Evolutionary conservation across 2,113 vertebrate genomes (phyloP), one percentile per base, ranked within the genome.

Genomic region (Murina feae): DNA sequence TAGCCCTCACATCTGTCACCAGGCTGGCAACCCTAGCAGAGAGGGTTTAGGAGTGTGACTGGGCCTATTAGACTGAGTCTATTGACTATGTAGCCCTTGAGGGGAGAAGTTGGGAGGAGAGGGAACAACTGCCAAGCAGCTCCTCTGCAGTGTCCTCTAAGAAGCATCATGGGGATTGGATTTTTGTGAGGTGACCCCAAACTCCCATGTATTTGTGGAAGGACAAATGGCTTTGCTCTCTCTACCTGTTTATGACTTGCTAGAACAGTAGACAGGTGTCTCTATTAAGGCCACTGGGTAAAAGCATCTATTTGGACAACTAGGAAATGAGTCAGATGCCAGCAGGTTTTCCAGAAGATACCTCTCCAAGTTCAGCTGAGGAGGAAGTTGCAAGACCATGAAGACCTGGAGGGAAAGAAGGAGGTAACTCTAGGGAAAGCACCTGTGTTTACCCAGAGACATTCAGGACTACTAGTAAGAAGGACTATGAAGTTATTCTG

Each of bases 1-100:
- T 53, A 84, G 83, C 42, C 68, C 58, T 95, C 80, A 95, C 89
- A 96, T 94, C 96, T 96, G 90, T 96, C 89, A 96, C 87, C 4
- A 6, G 83, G 92, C 79, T 96, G 86, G 79, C 93, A 97, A 69
- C 71, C 92, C 76, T 76, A 90, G 65, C 84, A 90, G 60, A 71
- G 39, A 95, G n/a, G 39, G 75, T 89, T 95, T 95, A 89, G 51
- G 80, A 95, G 66, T 0, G 0, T 94, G 87, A 93, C 95, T 95
- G 69, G 89, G 76, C 75, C 87, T 94, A 90, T 94, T 96, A 96
- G 76, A 93, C 86, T 82, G 83, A 91, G 91, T 89, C 90, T 95
- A 71, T 35, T 86, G 91, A 74, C 75, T 83, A 32, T n/a, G 69
- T 81, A 84, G 75, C 53, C 84, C 51, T 32, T 66, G 63, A 80